These are phyloP conservation scores for Campylomormyrus numenius DNA, from an alignment of 2,113 vertebrate species.

Conservation along the genomic window DNA sequence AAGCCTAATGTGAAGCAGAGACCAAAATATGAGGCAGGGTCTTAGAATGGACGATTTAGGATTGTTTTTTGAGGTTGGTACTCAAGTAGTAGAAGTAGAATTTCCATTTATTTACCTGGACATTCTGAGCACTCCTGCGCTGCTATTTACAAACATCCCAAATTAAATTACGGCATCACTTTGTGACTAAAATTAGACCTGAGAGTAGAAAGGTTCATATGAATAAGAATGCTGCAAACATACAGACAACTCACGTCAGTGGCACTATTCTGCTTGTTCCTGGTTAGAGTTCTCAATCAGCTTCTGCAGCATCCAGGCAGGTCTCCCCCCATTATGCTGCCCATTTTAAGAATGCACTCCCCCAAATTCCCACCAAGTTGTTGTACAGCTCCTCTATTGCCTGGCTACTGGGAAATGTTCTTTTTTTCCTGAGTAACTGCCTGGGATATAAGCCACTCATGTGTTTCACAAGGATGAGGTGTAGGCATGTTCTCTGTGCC, in stretches of 20 bases:
- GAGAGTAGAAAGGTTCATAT: background rate
- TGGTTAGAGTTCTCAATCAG: slow-evolving; percentile 26
- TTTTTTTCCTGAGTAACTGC: slow-evolving; percentile 10
- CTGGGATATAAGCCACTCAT: slow-evolving; percentile 28
- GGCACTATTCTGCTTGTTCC: slow-evolving; percentile 32
- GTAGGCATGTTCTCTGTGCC: slow-evolving; percentile 26
- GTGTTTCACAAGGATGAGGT: slow-evolving; percentile 25
- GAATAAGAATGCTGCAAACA: background rate
- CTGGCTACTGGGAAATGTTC: slow-evolving; percentile 41
- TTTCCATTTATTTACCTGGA: background rate
- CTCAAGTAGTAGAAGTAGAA: background rate
- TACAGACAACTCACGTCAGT: background rate
- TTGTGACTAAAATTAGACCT: background rate
- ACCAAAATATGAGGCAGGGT: background rate
- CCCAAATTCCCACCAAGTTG: slow-evolving; percentile 40
- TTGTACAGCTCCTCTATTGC: slow-evolving; percentile 31
- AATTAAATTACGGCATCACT: background rate
- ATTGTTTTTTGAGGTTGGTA: background rate
- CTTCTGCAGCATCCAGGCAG: slow-evolving; percentile 15
- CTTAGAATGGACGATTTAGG: background rate
- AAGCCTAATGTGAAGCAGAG: background rate
- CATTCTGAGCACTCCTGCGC: background rate
- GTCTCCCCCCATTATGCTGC: slow-evolving; percentile 17
- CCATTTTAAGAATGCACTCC: slow-evolving; percentile 45
- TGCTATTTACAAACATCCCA: background rate